Conservation (phyloP, 2,797 vertebrate species). For the Alauda arvensis region DNA sequence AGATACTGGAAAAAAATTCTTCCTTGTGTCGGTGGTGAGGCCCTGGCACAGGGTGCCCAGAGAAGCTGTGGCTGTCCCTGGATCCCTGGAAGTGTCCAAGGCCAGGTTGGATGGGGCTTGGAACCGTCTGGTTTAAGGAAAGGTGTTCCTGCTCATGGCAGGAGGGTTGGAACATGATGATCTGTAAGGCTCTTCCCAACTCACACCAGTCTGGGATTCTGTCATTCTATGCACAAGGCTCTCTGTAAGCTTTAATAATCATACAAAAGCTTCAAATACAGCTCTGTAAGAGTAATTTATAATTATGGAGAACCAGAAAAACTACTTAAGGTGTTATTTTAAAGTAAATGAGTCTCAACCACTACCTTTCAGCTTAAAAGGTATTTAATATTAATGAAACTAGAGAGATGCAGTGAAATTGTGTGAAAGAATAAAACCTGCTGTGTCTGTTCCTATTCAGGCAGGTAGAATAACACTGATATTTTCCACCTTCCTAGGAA, state of each 20-base stretch:
- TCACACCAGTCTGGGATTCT: neutral
- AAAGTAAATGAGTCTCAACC: neutral
- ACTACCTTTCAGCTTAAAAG: neutral
- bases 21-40: neutral
- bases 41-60: neutral
- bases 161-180: neutral
- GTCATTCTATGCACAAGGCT: neutral
- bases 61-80: neutral
- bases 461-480: fast-evolving
- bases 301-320: neutral
- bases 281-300: neutral
- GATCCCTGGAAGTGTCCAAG: neutral
- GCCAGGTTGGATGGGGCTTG: fast-evolving
- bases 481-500: neutral
- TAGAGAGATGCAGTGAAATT: neutral
- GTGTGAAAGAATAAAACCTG: neutral
- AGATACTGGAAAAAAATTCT: neutral
- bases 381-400: neutral
- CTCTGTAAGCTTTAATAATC: neutral
- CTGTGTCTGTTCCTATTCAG: neutral
- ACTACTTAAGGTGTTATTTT: neutral
- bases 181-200: neutral
- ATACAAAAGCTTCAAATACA: neutral
- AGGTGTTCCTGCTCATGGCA: neutral
- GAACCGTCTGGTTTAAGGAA: fast-evolving